phyloP scores from a whole-genome alignment of 30 jellyfish, hydroid and myxozoan species.

The Aurelia sp. region DNA sequence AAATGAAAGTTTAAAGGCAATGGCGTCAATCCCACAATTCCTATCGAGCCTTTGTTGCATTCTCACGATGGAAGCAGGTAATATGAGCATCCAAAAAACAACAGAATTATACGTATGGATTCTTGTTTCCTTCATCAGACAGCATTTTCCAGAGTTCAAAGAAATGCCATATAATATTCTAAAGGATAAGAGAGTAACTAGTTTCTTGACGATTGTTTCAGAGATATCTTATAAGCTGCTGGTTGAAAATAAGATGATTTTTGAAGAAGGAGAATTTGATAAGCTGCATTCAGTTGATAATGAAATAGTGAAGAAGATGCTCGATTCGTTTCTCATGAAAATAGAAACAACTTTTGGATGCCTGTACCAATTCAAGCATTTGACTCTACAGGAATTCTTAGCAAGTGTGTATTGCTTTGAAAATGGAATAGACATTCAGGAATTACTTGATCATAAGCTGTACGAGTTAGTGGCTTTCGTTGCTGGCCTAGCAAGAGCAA shows the following conservation, averaged over 20 bases:
- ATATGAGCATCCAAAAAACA: not conserved
- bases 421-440: not conserved
- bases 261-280: constrained; percentile 14
- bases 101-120: constrained; percentile 54
- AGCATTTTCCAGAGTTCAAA: constrained; percentile 22
- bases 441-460: constrained; percentile 18
- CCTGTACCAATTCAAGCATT: constrained; percentile 38
- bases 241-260: not conserved
- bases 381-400: constrained; percentile 40
- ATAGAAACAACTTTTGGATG: constrained; percentile 35
- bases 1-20: constrained; percentile 5
- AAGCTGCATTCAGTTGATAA: constrained; percentile 1
- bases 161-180: constrained; percentile 30
- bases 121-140: constrained; percentile 21
- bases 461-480: constrained; percentile 18
- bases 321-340: constrained; percentile 32
- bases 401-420: constrained; percentile 27
- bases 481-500: constrained; percentile 41
- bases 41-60: constrained; percentile 40
- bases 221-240: constrained; percentile 23
- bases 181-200: constrained; percentile 1
- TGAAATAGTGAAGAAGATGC: constrained; percentile 16
- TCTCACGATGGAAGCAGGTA: constrained; percentile 12
- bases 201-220: constrained; percentile 5
- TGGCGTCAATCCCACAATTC: constrained; percentile 47